phyloP scores from a whole-genome alignment of 2,113 vertebrate genomes.

The Vulpes lagopus region DNA sequence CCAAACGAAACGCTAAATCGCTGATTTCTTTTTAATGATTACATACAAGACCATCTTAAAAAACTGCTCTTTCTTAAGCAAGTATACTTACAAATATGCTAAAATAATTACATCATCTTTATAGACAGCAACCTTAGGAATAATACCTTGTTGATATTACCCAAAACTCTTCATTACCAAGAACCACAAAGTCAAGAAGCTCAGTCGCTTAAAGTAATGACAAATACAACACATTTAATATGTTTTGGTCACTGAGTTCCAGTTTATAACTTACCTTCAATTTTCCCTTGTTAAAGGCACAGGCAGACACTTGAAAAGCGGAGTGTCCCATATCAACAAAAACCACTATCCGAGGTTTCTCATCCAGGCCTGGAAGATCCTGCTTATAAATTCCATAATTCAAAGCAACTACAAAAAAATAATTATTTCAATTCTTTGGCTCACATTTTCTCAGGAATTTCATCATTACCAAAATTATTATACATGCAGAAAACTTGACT shows the following conservation, averaged over 20 bases:
- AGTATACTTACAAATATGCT: not conserved
- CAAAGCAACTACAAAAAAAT: conserved; percentile 88
- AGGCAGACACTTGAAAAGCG: conserved; percentile 90
- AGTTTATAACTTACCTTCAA: conserved; percentile 86
- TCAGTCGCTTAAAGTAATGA: not conserved
- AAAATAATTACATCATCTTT: not conserved
- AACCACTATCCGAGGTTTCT: conserved; percentile 90
- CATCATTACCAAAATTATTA: not conserved
- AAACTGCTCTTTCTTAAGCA: not conserved
- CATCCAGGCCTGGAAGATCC: conserved; percentile 89
- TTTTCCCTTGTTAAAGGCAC: conserved; percentile 91
- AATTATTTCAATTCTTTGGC: not conserved
- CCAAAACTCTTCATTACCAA: not conserved
- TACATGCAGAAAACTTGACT: not conserved
- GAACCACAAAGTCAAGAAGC: not conserved
- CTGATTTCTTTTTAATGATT: not conserved
- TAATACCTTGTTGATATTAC: not conserved
- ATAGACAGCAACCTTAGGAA: not conserved
- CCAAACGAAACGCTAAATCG: not conserved
- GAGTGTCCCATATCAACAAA: conserved; percentile 93
- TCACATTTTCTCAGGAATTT: conserved; percentile 23
- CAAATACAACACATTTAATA: not conserved
- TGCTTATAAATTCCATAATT: conserved; percentile 92
- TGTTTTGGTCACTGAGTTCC: not conserved
- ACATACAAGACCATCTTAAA: not conserved